A percentile compares a stretch with the other conserved stretches of the same genome.
phyloP scores from a whole-genome alignment of 2,797 vertebrate species.

The Apodemus agrarius region DNA sequence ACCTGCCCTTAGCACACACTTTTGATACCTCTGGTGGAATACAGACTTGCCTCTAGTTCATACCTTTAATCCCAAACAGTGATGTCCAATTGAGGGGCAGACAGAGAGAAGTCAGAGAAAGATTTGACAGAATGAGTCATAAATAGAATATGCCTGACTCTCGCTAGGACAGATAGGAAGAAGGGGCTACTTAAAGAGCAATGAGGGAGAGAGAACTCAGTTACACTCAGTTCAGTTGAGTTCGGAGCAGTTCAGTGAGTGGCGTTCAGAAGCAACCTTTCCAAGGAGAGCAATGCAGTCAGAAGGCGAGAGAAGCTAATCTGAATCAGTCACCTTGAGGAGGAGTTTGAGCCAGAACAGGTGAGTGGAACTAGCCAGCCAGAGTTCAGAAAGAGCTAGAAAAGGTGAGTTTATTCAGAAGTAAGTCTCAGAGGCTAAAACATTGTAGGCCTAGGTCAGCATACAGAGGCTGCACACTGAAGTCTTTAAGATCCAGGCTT shows the following conservation, averaged over 20 bases:
- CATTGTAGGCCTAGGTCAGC: not conserved
- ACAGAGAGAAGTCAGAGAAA: not conserved
- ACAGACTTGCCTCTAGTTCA: not conserved
- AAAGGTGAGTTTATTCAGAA: not conserved
- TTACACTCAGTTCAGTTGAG: not conserved
- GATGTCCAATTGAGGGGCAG: not conserved
- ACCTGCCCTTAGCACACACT: not conserved
- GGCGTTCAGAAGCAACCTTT: not conserved
- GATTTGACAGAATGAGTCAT: not conserved
- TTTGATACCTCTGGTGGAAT: not conserved
- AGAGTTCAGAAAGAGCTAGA: not conserved
- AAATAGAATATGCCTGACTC: not conserved
- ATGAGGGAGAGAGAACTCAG: not conserved
- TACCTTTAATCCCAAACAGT: not conserved
- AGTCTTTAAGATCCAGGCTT: not conserved
- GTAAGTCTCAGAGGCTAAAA: not conserved
- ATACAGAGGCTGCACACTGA: not conserved
- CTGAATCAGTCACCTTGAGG: not conserved
- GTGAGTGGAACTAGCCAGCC: not conserved
- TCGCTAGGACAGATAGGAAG: not conserved
- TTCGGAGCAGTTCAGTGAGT: not conserved
- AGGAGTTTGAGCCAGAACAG: not conserved
- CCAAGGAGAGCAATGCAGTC: not conserved
- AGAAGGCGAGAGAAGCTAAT: not conserved
- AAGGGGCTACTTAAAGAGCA: not conserved